Evolutionary conservation across 2,797 vertebrate species (phyloP).

Genomic region (Hemibagrus guttatus): DNA sequence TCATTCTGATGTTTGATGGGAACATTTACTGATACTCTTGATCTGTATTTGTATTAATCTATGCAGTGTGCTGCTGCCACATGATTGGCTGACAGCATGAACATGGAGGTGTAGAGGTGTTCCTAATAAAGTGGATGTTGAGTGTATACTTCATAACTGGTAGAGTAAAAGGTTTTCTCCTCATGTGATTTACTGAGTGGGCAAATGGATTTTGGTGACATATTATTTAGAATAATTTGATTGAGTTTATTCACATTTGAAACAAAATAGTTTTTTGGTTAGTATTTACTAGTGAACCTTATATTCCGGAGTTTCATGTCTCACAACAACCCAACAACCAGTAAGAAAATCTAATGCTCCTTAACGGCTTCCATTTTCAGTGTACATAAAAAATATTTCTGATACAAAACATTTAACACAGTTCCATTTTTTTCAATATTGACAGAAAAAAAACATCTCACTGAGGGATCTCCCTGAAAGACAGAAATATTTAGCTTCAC

Average conservation of each 20-base stretch:
- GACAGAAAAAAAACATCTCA: not conserved
- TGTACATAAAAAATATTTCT: too few relatives aligned
- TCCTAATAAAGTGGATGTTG: not conserved
- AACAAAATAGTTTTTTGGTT: not conserved
- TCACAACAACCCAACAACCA: too few relatives aligned
- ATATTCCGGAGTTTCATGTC: not conserved
- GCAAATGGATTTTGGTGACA: not conserved
- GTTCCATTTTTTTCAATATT: too few relatives aligned
- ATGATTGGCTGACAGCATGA: not conserved
- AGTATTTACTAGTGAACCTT: not conserved
- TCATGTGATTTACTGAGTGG: not conserved
- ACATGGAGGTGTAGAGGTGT: not conserved
- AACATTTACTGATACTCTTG: not conserved
- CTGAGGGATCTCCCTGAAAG: not conserved
- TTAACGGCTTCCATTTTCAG: not conserved
- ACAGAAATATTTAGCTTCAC: not conserved
- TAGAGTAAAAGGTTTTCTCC: not conserved
- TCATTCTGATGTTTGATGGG: not conserved
- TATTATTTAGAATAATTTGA: not conserved
- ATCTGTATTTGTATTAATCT: not conserved
- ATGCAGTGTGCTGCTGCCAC: not conserved
- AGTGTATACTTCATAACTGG: not conserved
- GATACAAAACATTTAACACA: not conserved
- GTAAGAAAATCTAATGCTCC: not conserved
- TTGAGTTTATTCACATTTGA: not conserved